Base-by-base conservation (phyloP, 1,140 invertebrate genomes). In the Sycophaga agraensis region DNA sequence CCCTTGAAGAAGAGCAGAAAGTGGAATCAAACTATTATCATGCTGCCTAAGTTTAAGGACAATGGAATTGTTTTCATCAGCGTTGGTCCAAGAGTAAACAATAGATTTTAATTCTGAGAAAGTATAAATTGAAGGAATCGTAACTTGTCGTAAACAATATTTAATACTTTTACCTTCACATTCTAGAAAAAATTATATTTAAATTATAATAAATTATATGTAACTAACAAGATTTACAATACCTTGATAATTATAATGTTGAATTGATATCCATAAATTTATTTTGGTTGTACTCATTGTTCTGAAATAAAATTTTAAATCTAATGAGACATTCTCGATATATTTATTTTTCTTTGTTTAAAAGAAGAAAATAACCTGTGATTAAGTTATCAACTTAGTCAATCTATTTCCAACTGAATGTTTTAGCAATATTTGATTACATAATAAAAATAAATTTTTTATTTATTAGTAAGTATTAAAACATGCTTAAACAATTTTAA, bases 241-340 rank as follows among this genome's bases (percentile, higher is more conserved):
- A 78, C 76, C 73, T 37, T 74, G 63, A 68, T 75, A 64, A 68
- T 75, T 71, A 53, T 71, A 76, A 70, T 73, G 65, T 28, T 71
- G 71, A 45, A 78, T 70, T 34, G 69, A 59, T 28, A 75, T 68
- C 74, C 75, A 78, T 37, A 73, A 64, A 54, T 45, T 69, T 59
- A 70, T 72, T 70, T 74, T 69, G 45, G 67, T 74, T 60, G 72
- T 73, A 59, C 73, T 71, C 73, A 77, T 77, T 46, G 57, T 70
- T 35, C 17, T 43, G 28, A 69, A 28, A n/a, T 46, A n/a, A 28
- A 14, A 26, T n/a, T n/a, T n/a, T n/a, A n/a, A n/a, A n/a, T n/a
- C n/a, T n/a, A n/a, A n/a, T n/a, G n/a, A n/a, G n/a, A n/a, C n/a
- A n/a, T n/a, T n/a, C n/a, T n/a, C n/a, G n/a, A n/a, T n/a, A n/a